Base-by-base conservation (phyloP, 2,113 vertebrate species). In the Setophaga kirtlandii region DNA sequence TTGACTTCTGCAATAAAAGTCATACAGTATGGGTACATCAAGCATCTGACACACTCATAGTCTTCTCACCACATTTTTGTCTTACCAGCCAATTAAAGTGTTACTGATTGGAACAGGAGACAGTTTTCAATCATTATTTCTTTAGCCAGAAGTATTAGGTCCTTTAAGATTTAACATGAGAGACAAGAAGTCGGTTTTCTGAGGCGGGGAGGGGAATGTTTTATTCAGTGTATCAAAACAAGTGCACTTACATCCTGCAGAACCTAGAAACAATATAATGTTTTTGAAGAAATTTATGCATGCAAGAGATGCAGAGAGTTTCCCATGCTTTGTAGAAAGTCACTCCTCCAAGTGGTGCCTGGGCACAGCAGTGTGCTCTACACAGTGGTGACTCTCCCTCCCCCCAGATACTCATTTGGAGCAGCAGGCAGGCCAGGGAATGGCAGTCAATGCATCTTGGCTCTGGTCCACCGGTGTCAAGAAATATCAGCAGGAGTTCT, bases 401-500 rank as follows among this genome's bases (percentile, higher is more conserved):
- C 44, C 27, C 53, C 46, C 74, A 83, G 30, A 77, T 4, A 15
- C 49, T 78, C 49, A 63, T 78, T 79, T 65, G 24, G 30, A 90
- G n/a, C 73, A 87, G 73, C 62, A 94, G 53, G 53, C 58, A 91
- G 50, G 30, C 64, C 31, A 31, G 35, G 44, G n/a, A 75, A 24
- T 79, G 62, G 76, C 77, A 94, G 49, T 44, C 70, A 62, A 5
- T 42, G 46, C 37, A 44, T 82, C 76, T 46, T 96, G 94, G 94
- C 93, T 70, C 65, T 33, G 46, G 23, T 85, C 62, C 94, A 95
- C 41, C 7, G 6, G 30, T 58, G 53, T 79, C 69, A 94, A 89
- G 60, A 96, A 89, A 27, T 33, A 93, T 56, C 58, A 79, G 77
- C 62, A 82, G 60, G 63, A 91, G 76, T 93, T 93, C 89, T 89